These are phyloP conservation scores for Pterois miles DNA, from an alignment of 2,797 vertebrate species.

Conservation along the genomic window DNA sequence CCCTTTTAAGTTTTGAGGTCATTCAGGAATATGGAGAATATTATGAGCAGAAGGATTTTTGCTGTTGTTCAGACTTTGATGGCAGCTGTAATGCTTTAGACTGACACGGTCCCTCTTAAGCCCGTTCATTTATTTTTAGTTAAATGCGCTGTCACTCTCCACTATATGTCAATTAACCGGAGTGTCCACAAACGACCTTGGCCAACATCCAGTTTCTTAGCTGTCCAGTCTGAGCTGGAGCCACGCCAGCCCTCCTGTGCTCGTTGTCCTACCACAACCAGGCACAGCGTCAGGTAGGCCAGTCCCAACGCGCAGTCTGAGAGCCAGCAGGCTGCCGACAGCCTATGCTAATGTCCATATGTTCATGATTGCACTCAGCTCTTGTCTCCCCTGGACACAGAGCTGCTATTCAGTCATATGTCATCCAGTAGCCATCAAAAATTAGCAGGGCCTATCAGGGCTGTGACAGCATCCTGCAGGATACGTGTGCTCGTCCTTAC, in stretches of 20 bases:
- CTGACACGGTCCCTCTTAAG: constrained; percentile 6
- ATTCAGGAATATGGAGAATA: background rate
- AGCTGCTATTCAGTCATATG: constrained; percentile 54
- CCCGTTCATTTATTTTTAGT: constrained; percentile 25
- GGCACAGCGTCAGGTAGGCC: constrained; percentile 52
- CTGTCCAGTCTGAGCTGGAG: constrained; percentile 49
- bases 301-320: constrained; percentile 54
- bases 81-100: background rate
- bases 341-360: constrained; percentile 79
- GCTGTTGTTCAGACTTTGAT: constrained; percentile 4
- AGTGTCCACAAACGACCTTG: constrained; percentile 73
- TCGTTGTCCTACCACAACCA: constrained; percentile 53
- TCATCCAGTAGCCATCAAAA: constrained; percentile 57
- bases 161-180: constrained; percentile 59
- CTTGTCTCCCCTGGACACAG: constrained; percentile 48
- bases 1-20: background rate
- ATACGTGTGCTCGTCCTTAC: background rate
- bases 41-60: background rate
- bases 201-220: constrained; percentile 62
- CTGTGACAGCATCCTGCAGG: constrained; percentile 18
- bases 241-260: constrained; percentile 46
- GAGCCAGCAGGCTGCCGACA: constrained; percentile 61
- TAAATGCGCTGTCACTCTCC: constrained; percentile 52
- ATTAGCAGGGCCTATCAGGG: constrained; percentile 22
- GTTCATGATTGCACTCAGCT: constrained; percentile 47